These are phyloP conservation scores for Eristalis tenax DNA, from an alignment of 2,888 invertebrate genomes.

Conservation along the genomic window DNA sequence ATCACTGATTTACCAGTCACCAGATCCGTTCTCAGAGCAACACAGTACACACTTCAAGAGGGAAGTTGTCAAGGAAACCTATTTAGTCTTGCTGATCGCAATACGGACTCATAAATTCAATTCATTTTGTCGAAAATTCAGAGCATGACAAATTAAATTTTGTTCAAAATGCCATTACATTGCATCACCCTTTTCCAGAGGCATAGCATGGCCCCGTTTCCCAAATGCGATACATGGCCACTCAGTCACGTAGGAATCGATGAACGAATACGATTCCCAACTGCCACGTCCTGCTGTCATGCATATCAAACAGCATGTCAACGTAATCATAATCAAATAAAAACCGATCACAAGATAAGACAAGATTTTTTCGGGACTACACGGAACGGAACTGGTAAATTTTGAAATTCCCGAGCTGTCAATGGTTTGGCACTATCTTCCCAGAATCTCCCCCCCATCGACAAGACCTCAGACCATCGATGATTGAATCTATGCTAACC, in stretches of 20 bases:
- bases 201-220: not conserved
- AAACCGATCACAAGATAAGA: not conserved
- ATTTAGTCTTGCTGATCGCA: no score
- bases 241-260: not conserved
- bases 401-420: slow-evolving; percentile 11
- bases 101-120: no score
- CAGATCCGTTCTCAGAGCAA: no score
- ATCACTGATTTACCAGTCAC: no score
- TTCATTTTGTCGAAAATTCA: no score
- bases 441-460: slow-evolving; percentile 6
- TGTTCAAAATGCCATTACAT: not conserved
- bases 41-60: no score
- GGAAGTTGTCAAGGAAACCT: no score
- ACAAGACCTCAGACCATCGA: no score
- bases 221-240: not conserved
- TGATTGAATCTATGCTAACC: slow-evolving; percentile 50
- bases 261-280: not conserved
- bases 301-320: slow-evolving; percentile 1
- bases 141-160: no score
- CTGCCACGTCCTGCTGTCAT: slow-evolving; percentile 2
- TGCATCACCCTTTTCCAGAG: not conserved
- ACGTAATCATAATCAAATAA: not conserved
- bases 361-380: not conserved
- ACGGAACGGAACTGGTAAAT: not conserved
- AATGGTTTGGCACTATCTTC: slow-evolving; percentile 13